Evolutionary conservation across 2,113 vertebrate genomes (phyloP).

Genomic region (Maccullochella peelii): DNA sequence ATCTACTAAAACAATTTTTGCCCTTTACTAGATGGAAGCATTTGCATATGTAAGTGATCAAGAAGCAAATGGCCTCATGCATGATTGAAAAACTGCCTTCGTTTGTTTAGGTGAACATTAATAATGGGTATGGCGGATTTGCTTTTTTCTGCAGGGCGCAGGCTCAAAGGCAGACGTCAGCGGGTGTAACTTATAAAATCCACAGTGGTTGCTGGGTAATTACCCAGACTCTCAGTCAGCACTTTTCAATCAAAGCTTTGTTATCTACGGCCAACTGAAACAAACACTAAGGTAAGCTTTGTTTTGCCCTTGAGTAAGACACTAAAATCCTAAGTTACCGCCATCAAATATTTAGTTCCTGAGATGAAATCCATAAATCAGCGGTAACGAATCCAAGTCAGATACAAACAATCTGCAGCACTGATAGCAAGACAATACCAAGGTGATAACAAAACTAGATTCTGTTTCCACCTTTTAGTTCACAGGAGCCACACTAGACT

Average conservation of each 20-base stretch:
- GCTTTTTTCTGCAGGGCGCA: constrained; percentile 28
- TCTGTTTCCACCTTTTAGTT: constrained; percentile 9
- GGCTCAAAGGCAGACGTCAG: constrained; percentile 68
- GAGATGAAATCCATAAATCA: constrained; percentile 60
- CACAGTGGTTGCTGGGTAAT: constrained; percentile 78
- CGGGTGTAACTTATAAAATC: constrained; percentile 77
- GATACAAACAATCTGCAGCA: constrained; percentile 19
- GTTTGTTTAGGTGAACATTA: constrained; percentile 40
- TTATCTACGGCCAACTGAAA: constrained; percentile 76
- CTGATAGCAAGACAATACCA: neutral
- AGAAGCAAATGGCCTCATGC: neutral
- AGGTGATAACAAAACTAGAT: constrained; percentile 21
- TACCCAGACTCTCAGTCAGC: constrained; percentile 82
- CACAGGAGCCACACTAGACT: constrained; percentile 4
- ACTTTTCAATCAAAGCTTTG: constrained; percentile 81
- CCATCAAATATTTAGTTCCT: constrained; percentile 63
- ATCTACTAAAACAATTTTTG: constrained; percentile 42
- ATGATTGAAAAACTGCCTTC: constrained; percentile 10
- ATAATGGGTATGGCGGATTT: constrained; percentile 29
- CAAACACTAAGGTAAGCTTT: constrained; percentile 65
- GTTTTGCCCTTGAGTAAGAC: constrained; percentile 57
- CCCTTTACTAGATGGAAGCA: constrained; percentile 2
- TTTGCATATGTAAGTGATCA: constrained; percentile 34
- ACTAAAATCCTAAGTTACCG: constrained; percentile 42
- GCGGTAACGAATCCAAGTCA: constrained; percentile 38